Conservation (phyloP, 1,140 invertebrate species). For the Tenebrio molitor region DNA sequence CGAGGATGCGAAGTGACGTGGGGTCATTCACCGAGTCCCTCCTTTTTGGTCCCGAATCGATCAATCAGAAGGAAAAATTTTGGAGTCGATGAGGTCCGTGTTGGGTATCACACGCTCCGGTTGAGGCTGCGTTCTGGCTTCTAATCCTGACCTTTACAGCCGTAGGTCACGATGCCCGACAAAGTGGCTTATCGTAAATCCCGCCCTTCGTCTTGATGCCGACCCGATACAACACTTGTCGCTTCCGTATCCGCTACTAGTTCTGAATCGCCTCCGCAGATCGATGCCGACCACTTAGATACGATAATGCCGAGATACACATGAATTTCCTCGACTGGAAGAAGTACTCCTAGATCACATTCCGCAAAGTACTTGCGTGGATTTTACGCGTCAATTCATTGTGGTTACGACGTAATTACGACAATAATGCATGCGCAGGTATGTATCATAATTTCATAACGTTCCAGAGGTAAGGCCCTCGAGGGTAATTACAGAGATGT, state of each 20-base stretch:
- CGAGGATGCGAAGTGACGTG: slow-evolving; percentile 1
- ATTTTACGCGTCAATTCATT: no score
- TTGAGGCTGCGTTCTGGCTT: slow-evolving; percentile 9
- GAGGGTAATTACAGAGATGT: no score
- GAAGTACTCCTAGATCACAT: no score
- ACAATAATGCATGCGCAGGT: no score
- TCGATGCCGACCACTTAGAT: slow-evolving; percentile 12
- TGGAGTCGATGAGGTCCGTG: neutral
- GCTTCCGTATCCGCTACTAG: slow-evolving; percentile 32
- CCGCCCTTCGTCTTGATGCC: slow-evolving; percentile 31
- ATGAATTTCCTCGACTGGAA: no score
- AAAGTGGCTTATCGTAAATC: slow-evolving; percentile 40
- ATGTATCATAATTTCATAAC: no score
- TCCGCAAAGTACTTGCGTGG: no score
- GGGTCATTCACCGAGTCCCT: slow-evolving; percentile 22
- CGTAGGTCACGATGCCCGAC: slow-evolving; percentile 33
- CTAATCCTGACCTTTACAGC: slow-evolving; percentile 38
- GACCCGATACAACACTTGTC: slow-evolving; percentile 39
- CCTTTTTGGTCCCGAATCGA: no score
- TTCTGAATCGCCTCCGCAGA: slow-evolving; percentile 20
- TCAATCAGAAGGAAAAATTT: neutral
- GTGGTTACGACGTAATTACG: no score
- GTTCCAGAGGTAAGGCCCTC: no score
- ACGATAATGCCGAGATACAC: no score
- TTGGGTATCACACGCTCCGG: neutral